These are phyloP conservation scores for Cyclura pinguis DNA, from an alignment of 2,797 vertebrate species.

Conservation along the genomic window DNA sequence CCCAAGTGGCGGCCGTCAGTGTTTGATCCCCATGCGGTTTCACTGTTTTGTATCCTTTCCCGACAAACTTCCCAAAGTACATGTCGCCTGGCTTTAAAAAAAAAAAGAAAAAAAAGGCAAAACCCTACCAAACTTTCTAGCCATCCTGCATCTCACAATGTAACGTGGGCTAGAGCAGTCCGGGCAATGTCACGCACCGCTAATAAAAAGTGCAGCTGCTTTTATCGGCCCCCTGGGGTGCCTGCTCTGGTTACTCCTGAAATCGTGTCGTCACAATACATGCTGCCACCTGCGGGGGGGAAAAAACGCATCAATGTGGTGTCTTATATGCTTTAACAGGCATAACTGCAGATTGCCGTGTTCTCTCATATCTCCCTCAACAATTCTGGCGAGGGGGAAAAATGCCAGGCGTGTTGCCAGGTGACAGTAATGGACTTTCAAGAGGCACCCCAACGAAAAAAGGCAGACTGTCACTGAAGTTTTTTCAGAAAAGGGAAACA, in stretches of 20 bases:
- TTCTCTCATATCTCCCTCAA: constrained; percentile 36
- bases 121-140: not conserved
- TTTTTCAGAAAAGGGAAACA: constrained; percentile 95
- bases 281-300: not conserved
- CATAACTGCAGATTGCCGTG: constrained; percentile 55
- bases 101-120: not conserved
- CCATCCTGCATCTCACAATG: not conserved
- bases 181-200: rapidly evolving
- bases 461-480: constrained; percentile 92
- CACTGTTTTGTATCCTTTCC: not conserved
- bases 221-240: too few species aligned
- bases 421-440: constrained; percentile 81
- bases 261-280: not conserved
- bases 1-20: too few species aligned
- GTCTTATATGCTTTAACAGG: constrained; percentile 56
- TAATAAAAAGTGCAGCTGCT: not conserved
- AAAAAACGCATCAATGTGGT: not conserved
- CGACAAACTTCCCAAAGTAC: not conserved
- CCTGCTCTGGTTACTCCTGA: not conserved
- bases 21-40: not conserved
- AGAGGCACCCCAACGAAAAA: constrained; percentile 89
- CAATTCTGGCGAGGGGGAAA: constrained; percentile 54
- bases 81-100: not conserved
- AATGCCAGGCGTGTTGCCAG: constrained; percentile 88
- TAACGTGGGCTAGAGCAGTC: not conserved